A percentile compares a stretch with the other conserved stretches of the same genome.
These are phyloP conservation scores for Rhinatrema bivittatum DNA, from an alignment of 2,797 vertebrate species.

Conservation along the genomic window DNA sequence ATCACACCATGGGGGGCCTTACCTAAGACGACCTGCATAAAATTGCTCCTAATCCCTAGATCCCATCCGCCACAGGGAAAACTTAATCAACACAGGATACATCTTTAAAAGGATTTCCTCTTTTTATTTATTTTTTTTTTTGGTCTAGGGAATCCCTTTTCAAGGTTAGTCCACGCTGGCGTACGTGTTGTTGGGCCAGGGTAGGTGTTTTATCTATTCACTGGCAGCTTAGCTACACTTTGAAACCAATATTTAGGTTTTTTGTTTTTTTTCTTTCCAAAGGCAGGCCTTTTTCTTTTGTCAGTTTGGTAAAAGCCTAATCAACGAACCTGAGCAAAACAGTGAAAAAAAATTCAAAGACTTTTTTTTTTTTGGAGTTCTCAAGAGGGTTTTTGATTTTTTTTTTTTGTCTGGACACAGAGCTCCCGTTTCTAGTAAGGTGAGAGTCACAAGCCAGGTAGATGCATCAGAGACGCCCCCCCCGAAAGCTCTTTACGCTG, in stretches of 20 bases:
- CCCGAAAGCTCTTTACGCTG: too few species aligned
- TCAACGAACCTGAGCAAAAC: conserved; percentile 48
- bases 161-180: conserved; percentile 26
- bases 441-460: too few species aligned
- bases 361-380: conserved; percentile 1
- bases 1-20: not conserved
- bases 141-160: too few species aligned
- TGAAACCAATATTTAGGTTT: too few species aligned
- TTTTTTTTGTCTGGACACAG: too few species aligned
- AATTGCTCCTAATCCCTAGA: too few species aligned
- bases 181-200: too few species aligned
- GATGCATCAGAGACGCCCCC: too few species aligned
- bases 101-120: not conserved
- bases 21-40: not conserved
- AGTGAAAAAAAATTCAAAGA: conserved; percentile 3
- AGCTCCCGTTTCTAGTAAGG: too few species aligned
- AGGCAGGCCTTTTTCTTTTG: not conserved
- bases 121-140: not conserved
- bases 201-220: too few species aligned
- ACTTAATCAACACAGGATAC: conserved; percentile 18
- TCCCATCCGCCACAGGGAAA: conserved; percentile 1
- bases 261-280: not conserved
- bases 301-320: conserved; percentile 10
- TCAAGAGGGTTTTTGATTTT: too few species aligned
- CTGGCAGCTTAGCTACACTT: too few species aligned